Evolutionary conservation across 2,797 vertebrate genomes (phyloP), one percentile per base, ranked within the genome.

Genomic region (Myotis pilosus): DNA sequence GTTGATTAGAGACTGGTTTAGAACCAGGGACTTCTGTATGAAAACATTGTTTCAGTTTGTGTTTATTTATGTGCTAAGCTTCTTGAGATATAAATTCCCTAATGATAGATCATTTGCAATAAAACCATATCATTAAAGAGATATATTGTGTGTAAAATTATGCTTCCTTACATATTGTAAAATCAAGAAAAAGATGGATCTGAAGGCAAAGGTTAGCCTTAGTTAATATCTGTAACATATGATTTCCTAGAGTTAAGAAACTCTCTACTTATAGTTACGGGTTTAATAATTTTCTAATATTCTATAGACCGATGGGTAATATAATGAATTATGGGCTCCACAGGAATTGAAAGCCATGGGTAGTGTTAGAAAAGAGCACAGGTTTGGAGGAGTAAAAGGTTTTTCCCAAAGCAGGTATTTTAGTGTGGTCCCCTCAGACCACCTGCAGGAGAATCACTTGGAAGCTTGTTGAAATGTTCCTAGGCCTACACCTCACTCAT

Each of bases 1-100:
- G 5, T 66, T 94, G 51, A 93, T 85, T 92, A 89, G 33, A 95
- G 69, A 69, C 64, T 91, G 36, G 25, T 87, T 89, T 82, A 82
- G 78, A 87, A 94, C 25, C 57, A 93, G 74, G 30, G 28, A 47
- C 41, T 91, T 87, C 7, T 90, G 85, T 36, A 80, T 44, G 60
- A 79, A 88, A 96, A 89, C 4, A 9, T 12, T 76, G 47, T 33
- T 69, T 64, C 71, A 22, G 68, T 95, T 93, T 12, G 66, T 33
- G 30, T 64, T 64, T 80, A 23, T 72, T 95, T 93, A 51, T 47
- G 36, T 79, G 20, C 51, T 76, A 30, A 92, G 69, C 36, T 82
- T 94, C 47, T 85, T 91, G 38, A 90, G 53, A 41, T 79, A 68
- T n/a, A 79, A 84, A 91, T 85, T 89, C 57, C 49, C 9, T 64